These are phyloP conservation scores for Galbula dea DNA, from an alignment of 2,113 vertebrate species.

Conservation along the genomic window DNA sequence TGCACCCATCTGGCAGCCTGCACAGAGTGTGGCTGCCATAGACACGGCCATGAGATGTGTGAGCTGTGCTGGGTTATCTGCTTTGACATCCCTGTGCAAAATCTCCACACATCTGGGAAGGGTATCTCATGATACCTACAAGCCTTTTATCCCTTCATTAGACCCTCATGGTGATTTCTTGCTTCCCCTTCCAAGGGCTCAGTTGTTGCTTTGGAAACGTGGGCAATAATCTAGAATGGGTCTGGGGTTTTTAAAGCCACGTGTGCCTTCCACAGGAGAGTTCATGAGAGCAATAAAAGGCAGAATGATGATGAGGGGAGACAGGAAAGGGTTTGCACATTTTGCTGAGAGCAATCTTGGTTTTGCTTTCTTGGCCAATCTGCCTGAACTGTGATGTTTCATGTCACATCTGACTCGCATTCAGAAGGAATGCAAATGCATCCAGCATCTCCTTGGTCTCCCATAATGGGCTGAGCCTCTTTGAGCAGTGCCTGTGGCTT, in stretches of 20 bases:
- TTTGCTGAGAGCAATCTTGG: neutral
- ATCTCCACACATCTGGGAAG: neutral
- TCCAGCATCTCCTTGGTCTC: neutral
- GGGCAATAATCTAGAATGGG: neutral
- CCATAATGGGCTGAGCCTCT: neutral
- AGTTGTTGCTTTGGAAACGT: neutral
- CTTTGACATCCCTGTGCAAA: neutral
- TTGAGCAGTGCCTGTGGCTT: neutral
- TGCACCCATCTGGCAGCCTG: neutral
- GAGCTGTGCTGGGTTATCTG: neutral
- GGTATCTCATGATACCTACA: neutral
- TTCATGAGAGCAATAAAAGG: neutral
- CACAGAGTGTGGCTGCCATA: fast-evolving
- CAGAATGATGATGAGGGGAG: neutral
- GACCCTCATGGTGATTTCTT: neutral
- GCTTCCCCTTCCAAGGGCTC: neutral
- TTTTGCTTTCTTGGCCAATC: neutral
- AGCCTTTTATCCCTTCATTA: neutral
- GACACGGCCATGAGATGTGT: neutral
- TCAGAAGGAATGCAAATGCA: neutral
- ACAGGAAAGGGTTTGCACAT: neutral
- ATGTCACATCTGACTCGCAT: neutral
- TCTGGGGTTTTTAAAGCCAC: neutral
- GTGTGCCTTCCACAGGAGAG: neutral
- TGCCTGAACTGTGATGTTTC: neutral